Evolutionary conservation across 2,797 vertebrate species (phyloP).

Genomic region (Helicolenus hilgendorfi): DNA sequence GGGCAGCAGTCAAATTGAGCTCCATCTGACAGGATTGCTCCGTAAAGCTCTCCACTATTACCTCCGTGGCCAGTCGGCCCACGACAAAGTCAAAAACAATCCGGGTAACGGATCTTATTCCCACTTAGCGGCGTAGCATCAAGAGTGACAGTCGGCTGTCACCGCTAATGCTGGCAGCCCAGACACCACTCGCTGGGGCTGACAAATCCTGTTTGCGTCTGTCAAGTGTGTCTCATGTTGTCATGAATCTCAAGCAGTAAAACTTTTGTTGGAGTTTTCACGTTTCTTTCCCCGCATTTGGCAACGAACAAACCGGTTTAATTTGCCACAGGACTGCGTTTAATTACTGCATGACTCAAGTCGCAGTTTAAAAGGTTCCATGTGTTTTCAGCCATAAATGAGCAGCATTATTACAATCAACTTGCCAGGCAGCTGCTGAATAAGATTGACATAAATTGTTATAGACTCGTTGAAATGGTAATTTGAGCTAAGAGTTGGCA

Average conservation of each 20-base stretch:
- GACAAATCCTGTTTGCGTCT: slow-evolving; percentile 80
- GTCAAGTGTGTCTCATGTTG: slow-evolving; percentile 58
- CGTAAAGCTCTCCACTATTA: slow-evolving; percentile 25
- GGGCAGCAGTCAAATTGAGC: background rate
- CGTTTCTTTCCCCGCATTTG: slow-evolving; percentile 17
- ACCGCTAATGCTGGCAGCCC: slow-evolving; percentile 68
- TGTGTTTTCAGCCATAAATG: slow-evolving; percentile 46
- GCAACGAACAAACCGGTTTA: slow-evolving; percentile 19
- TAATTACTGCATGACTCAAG: slow-evolving; percentile 56
- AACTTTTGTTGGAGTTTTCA: slow-evolving; percentile 59
- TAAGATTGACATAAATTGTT: background rate
- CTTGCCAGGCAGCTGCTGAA: slow-evolving; percentile 26
- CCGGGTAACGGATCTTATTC: slow-evolving; percentile 81
- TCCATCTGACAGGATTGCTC: slow-evolving; percentile 6
- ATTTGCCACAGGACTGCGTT: slow-evolving; percentile 56
- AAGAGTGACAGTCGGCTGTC: slow-evolving; percentile 80
- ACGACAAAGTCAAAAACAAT: slow-evolving; percentile 82
- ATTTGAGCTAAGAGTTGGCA: slow-evolving; percentile 12
- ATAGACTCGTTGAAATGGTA: background rate
- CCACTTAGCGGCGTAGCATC: slow-evolving; percentile 77
- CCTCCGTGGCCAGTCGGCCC: slow-evolving; percentile 28
- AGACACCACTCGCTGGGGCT: slow-evolving; percentile 69
- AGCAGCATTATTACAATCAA: slow-evolving; percentile 24
- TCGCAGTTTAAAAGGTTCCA: slow-evolving; percentile 41
- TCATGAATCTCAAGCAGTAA: slow-evolving; percentile 57